phyloP scores from a whole-genome alignment of 2,113 vertebrate genomes.

The Trematomus loennbergii region DNA sequence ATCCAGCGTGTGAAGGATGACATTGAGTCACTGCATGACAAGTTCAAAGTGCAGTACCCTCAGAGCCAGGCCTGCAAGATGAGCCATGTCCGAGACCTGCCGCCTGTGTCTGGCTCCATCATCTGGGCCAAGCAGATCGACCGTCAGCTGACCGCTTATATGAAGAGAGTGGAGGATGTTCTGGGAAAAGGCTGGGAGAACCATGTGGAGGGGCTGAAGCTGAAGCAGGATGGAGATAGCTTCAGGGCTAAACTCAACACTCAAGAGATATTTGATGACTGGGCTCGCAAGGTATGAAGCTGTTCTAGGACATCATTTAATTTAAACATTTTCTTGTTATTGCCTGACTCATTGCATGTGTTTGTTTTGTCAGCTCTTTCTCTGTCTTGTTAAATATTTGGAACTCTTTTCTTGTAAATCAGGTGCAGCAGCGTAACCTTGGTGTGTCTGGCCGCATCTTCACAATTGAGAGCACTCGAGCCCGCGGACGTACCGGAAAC shows the following conservation, averaged over 20 bases:
- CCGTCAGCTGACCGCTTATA: constrained; percentile 96
- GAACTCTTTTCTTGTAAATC: neutral
- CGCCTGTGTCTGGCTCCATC: constrained; percentile 96
- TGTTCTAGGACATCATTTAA: neutral
- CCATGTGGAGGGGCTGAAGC: constrained; percentile 97
- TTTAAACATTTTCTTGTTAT: neutral
- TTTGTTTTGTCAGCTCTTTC: neutral
- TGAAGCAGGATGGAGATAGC: constrained; percentile 98
- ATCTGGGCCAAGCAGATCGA: constrained; percentile 99
- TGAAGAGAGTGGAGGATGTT: constrained; percentile 99
- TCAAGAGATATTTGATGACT: constrained; percentile 98
- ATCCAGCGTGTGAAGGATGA: constrained; percentile 99
- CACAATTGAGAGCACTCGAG: constrained; percentile 95
- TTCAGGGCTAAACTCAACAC: constrained; percentile 99
- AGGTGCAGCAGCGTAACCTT: constrained; percentile 95
- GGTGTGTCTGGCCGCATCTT: constrained; percentile 98
- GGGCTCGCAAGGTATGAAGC: constrained; percentile 92
- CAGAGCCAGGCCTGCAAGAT: constrained; percentile 99
- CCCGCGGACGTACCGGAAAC: constrained; percentile 92
- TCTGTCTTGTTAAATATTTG: neutral
- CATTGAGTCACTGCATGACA: constrained; percentile 97
- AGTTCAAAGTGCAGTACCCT: constrained; percentile 99
- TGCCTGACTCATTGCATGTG: neutral
- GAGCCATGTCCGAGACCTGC: constrained; percentile 97
- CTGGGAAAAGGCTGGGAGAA: constrained; percentile 99